Percentiles rank a stretch among this genome's conserved stretches.
phyloP scores from a whole-genome alignment of 2,888 invertebrate species.

The Dichetophora obliterata region DNA sequence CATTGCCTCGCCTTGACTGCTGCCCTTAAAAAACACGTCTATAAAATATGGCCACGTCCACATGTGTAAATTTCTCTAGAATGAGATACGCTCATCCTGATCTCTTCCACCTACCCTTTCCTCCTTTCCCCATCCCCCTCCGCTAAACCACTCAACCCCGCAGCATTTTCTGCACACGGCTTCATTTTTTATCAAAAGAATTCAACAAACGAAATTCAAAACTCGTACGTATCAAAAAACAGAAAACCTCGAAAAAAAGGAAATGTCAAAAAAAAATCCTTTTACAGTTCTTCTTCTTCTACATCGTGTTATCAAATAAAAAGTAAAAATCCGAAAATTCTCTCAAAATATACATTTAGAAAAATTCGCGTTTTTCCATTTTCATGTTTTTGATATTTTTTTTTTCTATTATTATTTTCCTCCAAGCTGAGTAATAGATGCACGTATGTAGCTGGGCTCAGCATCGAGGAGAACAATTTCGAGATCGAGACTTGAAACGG shows the following conservation, averaged over 20 bases:
- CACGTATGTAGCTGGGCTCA: too few relatives aligned
- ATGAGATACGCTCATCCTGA: background rate
- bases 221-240: constrained; percentile 30
- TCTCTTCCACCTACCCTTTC: background rate
- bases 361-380: background rate
- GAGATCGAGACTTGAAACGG: background rate
- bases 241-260: background rate
- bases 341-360: background rate
- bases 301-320: background rate
- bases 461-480: background rate
- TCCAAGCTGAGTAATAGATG: too few relatives aligned
- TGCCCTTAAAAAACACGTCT: background rate
- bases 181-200: constrained; percentile 47
- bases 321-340: constrained; percentile 5
- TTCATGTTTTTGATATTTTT: background rate
- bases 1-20: background rate
- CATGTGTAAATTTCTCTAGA: background rate
- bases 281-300: background rate
- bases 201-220: constrained; percentile 47
- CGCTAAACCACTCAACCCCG: background rate
- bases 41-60: background rate
- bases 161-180: background rate
- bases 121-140: background rate
- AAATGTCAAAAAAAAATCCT: background rate
- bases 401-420: background rate